Evolutionary conservation across 2,888 invertebrate species (phyloP).

Genomic region (Brachylomia viminalis): DNA sequence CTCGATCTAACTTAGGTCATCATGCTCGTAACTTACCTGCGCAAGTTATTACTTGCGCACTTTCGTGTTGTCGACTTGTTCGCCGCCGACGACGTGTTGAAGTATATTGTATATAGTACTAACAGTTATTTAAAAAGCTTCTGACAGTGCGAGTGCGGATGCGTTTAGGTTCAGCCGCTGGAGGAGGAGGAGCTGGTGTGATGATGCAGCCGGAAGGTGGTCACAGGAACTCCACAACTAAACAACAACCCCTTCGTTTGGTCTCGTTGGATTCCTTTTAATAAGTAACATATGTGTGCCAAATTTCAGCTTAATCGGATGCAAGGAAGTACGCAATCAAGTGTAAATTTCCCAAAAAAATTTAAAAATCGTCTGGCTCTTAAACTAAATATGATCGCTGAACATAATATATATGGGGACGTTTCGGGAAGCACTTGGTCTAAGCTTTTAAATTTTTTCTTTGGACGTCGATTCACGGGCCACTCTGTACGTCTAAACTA

Average conservation of each 20-base stretch:
- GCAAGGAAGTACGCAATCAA: too few relatives aligned
- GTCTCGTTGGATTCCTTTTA: too few relatives aligned
- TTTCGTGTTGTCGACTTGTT: slow-evolving; percentile 33
- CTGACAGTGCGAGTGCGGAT: not conserved
- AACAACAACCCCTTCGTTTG: too few relatives aligned
- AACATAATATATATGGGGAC: not conserved
- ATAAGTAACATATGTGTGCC: too few relatives aligned
- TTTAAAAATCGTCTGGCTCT: not conserved
- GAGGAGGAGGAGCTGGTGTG: too few relatives aligned
- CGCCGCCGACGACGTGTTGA: slow-evolving; percentile 26
- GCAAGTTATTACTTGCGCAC: slow-evolving; percentile 55
- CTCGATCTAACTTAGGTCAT: slow-evolving; percentile 72
- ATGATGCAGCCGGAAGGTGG: too few relatives aligned
- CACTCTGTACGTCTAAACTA: not conserved
- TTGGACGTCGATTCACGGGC: not conserved
- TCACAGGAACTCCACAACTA: too few relatives aligned
- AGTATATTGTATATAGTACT: not conserved
- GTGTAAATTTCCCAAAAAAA: not conserved
- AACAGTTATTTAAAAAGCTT: not conserved
- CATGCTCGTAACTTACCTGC: slow-evolving; percentile 65
- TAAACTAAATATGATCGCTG: not conserved
- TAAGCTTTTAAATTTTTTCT: not conserved
- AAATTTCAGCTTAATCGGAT: too few relatives aligned
- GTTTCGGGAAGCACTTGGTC: not conserved
- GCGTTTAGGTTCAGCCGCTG: not conserved